phyloP scores from a whole-genome alignment of 2,888 invertebrate genomes.

The Polyommatus iphigenia region DNA sequence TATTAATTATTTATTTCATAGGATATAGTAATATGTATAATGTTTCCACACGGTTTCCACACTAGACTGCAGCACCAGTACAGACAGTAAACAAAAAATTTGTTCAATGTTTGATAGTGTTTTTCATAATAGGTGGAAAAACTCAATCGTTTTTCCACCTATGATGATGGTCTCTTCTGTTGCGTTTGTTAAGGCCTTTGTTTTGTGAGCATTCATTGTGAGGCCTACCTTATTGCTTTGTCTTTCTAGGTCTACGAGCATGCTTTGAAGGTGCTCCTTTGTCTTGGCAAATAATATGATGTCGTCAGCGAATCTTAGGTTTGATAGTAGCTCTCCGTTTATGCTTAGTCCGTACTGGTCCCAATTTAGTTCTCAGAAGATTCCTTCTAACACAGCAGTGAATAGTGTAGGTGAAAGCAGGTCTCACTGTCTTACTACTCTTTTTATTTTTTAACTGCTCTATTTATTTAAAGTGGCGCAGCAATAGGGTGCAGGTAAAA shows the following conservation, averaged over 20 bases:
- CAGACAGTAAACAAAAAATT: neutral
- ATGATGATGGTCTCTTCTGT: neutral
- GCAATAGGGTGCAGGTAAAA: too few relatives aligned
- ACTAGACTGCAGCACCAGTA: neutral
- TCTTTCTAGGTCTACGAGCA: neutral
- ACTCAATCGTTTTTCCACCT: too few relatives aligned
- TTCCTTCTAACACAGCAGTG: neutral
- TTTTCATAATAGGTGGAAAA: too few relatives aligned
- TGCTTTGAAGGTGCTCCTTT: neutral
- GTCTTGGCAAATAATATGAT: neutral
- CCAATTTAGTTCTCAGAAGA: neutral
- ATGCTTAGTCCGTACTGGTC: neutral
- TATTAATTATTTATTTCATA: neutral
- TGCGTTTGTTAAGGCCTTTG: neutral
- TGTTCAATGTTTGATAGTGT: too few relatives aligned
- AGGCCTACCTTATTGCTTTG: neutral
- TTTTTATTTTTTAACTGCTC: neutral
- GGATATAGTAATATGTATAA: too few relatives aligned
- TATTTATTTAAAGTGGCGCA: neutral
- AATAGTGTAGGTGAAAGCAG: neutral
- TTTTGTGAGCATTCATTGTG: neutral
- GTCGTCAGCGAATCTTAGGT: neutral
- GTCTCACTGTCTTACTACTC: neutral
- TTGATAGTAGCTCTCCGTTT: neutral
- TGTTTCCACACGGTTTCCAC: too few relatives aligned